Evolutionary conservation across 2,113 vertebrate genomes (phyloP).

Genomic region (Anser brachyrhynchus): DNA sequence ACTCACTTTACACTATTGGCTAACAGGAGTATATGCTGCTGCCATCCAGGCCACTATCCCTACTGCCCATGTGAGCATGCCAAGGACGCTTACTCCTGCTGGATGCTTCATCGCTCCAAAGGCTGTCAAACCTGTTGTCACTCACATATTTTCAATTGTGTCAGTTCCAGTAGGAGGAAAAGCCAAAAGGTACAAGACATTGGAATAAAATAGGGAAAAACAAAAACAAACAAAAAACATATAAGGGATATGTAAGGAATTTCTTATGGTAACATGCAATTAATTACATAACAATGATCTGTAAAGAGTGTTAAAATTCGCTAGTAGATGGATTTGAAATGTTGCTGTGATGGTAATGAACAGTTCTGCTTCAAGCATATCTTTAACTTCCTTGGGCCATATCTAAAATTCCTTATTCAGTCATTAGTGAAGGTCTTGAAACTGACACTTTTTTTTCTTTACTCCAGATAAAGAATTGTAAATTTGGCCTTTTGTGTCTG

Average conservation of each 20-base stretch:
- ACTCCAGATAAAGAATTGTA: background rate
- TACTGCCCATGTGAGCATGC: background rate
- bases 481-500: background rate
- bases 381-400: background rate
- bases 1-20: background rate
- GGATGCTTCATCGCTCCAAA: background rate
- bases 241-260: background rate
- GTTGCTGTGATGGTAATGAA: background rate
- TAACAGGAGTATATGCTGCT: conserved; percentile 25
- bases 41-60: background rate
- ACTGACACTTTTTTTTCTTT: background rate
- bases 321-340: background rate
- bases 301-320: background rate
- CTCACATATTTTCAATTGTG: background rate
- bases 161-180: background rate
- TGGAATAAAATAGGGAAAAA: background rate
- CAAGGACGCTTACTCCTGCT: background rate
- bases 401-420: background rate
- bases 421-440: background rate
- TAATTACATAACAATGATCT: background rate
- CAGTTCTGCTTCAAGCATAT: background rate
- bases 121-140: conserved; percentile 50
- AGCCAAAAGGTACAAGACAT: background rate
- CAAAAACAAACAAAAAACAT: background rate
- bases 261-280: background rate